Evolutionary conservation across 2,888 invertebrate genomes (phyloP).

Genomic region (Steromphala cineraria): DNA sequence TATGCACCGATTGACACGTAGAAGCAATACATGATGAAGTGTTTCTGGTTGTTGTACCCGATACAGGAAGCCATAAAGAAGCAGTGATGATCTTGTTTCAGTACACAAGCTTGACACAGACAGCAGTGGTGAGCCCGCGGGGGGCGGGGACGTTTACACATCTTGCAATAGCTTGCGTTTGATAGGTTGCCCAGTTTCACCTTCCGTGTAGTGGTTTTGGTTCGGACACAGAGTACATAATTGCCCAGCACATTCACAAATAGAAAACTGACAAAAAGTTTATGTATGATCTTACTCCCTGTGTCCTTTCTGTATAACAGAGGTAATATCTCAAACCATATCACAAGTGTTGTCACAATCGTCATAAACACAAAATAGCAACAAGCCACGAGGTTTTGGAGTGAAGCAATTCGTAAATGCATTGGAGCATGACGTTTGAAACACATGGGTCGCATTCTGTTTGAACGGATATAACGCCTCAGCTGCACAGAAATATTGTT

Average conservation of each 20-base stretch:
- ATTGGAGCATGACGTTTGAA: neutral
- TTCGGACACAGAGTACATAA: slow-evolving; percentile 35
- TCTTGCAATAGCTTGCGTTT: slow-evolving; percentile 25
- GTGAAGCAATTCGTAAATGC: slow-evolving; percentile 18
- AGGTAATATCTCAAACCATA: slow-evolving; percentile 42
- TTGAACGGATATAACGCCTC: too few relatives aligned
- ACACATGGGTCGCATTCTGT: too few relatives aligned
- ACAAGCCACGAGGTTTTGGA: slow-evolving; percentile 24
- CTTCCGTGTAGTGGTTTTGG: slow-evolving; percentile 34
- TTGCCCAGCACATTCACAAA: slow-evolving; percentile 49
- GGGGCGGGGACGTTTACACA: slow-evolving; percentile 35
- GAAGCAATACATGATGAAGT: slow-evolving; percentile 52
- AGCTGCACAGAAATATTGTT: too few relatives aligned
- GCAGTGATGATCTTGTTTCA: slow-evolving; percentile 54
- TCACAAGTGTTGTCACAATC: slow-evolving; percentile 27
- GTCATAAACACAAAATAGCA: slow-evolving; percentile 37
- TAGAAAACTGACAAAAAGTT: slow-evolving; percentile 28
- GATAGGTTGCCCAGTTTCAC: neutral
- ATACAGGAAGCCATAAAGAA: slow-evolving; percentile 53
- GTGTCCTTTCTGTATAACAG: slow-evolving; percentile 27
- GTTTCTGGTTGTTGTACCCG: slow-evolving; percentile 52
- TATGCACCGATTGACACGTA: slow-evolving; percentile 46
- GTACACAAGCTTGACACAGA: slow-evolving; percentile 45
- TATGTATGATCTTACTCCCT: slow-evolving; percentile 21
- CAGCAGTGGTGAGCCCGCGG: slow-evolving; percentile 49